Conservation (phyloP, 2,888 invertebrate genomes). For the Deladenus siricidicola region DNA sequence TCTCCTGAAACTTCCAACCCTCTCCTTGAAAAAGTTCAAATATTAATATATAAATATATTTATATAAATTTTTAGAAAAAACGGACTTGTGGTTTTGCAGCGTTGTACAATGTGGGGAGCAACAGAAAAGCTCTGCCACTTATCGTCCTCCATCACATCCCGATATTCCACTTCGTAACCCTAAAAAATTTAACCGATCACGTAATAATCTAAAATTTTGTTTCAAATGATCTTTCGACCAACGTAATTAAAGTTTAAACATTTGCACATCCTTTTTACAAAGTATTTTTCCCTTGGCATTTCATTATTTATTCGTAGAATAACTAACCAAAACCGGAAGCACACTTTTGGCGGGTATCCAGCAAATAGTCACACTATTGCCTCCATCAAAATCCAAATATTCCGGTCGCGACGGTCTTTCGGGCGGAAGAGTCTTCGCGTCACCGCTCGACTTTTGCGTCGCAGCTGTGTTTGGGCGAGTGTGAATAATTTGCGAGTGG, state of each 20-base stretch:
- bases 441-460: not conserved
- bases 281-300: too few species aligned
- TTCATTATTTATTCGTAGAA: too few species aligned
- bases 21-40: not conserved
- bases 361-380: conserved; percentile 49
- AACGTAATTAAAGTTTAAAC: too few species aligned
- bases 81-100: conserved; percentile 51
- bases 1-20: not conserved
- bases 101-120: conserved; percentile 37
- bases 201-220: not conserved
- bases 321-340: conserved; percentile 45
- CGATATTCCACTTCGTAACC: conserved; percentile 53
- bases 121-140: conserved; percentile 39
- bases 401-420: conserved; percentile 47
- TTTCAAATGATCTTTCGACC: not conserved
- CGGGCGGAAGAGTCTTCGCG: conserved; percentile 25
- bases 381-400: conserved; percentile 46
- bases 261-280: too few species aligned
- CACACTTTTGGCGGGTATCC: conserved; percentile 49
- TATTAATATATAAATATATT: not conserved
- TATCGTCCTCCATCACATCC: conserved; percentile 49
- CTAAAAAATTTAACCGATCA: conserved; percentile 19
- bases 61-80: not conserved
- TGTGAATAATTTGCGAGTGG: conserved; percentile 45
- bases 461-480: conserved; percentile 28